Evolutionary conservation across 2,888 invertebrate species (phyloP).

Genomic region (Ashinkailepas kermadecensis): DNA sequence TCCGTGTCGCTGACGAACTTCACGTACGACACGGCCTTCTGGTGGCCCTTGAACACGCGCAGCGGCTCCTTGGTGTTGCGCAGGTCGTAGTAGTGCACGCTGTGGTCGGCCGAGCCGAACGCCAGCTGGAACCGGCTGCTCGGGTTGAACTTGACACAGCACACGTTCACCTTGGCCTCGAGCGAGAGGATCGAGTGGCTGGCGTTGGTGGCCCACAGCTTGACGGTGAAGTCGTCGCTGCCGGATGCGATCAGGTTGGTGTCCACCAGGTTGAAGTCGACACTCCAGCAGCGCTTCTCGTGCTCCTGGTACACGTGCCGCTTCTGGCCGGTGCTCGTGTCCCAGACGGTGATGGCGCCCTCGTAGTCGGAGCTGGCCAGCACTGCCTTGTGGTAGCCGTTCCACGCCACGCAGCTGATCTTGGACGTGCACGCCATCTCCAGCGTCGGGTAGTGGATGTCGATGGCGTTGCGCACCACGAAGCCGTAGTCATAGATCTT

Average conservation of each 20-base stretch:
- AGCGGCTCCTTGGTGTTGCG: constrained; percentile 65
- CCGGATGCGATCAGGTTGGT: constrained; percentile 83
- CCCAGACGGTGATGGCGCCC: constrained; percentile 89
- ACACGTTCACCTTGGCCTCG: constrained; percentile 90
- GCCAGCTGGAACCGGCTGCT: constrained; percentile 77
- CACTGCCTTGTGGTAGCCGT: constrained; percentile 77
- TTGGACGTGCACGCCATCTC: constrained; percentile 89
- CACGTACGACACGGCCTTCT: constrained; percentile 90
- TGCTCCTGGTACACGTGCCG: constrained; percentile 60
- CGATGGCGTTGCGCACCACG: constrained; percentile 75
- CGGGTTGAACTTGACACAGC: constrained; percentile 87
- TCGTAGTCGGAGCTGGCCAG: constrained; percentile 90
- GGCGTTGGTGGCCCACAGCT: constrained; percentile 81
- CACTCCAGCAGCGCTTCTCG: constrained; percentile 92
- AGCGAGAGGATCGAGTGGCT: constrained; percentile 79
- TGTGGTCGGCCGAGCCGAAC: constrained; percentile 94
- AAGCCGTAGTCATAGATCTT: constrained; percentile 85
- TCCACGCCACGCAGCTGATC: constrained; percentile 92
- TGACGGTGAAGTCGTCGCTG: constrained; percentile 85
- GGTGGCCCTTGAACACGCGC: constrained; percentile 76
- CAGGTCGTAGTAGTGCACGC: constrained; percentile 91
- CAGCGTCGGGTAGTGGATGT: constrained; percentile 83
- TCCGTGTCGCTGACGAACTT: constrained; percentile 77
- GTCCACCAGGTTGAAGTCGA: constrained; percentile 87
- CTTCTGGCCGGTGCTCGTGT: constrained; percentile 65